Evolutionary conservation across 2,113 vertebrate species (phyloP).

Genomic region (Corythaixoides concolor): DNA sequence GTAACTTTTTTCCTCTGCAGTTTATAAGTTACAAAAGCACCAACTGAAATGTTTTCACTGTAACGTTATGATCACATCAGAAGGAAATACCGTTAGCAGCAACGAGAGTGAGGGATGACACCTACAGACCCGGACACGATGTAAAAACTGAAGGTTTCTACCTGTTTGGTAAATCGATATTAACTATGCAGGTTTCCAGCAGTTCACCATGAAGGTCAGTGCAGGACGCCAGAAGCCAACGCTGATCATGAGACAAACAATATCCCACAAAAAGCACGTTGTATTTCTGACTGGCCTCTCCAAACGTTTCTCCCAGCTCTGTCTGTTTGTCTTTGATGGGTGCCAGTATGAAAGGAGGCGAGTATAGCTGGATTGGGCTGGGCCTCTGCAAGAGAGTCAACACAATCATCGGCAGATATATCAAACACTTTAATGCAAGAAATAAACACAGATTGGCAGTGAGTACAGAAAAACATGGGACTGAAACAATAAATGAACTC

Average conservation of each 20-base stretch:
- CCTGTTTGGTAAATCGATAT: slow-evolving; percentile 95
- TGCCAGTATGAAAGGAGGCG: slow-evolving; percentile 90
- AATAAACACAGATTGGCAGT: background rate
- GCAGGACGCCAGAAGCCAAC: slow-evolving; percentile 96
- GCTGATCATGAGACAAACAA: slow-evolving; percentile 96
- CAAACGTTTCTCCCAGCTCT: slow-evolving; percentile 89
- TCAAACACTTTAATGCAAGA: background rate
- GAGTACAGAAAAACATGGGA: background rate
- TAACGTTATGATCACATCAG: background rate
- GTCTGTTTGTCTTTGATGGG: slow-evolving; percentile 90
- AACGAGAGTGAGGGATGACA: background rate
- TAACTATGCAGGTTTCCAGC: slow-evolving; percentile 92
- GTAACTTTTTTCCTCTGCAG: background rate
- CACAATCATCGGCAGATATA: background rate
- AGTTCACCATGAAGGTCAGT: slow-evolving; percentile 96
- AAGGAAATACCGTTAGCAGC: background rate
- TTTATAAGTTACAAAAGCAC: rapidly evolving
- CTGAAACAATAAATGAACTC: background rate
- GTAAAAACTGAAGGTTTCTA: slow-evolving; percentile 38
- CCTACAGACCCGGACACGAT: background rate
- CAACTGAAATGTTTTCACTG: background rate
- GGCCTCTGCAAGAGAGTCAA: slow-evolving; percentile 80
- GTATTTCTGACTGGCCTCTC: slow-evolving; percentile 88
- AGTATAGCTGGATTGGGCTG: slow-evolving; percentile 88
- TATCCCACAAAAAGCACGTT: slow-evolving; percentile 96